These are phyloP conservation scores for Clarias fuscus DNA, from an alignment of 2,797 vertebrate genomes.

Conservation along the genomic window DNA sequence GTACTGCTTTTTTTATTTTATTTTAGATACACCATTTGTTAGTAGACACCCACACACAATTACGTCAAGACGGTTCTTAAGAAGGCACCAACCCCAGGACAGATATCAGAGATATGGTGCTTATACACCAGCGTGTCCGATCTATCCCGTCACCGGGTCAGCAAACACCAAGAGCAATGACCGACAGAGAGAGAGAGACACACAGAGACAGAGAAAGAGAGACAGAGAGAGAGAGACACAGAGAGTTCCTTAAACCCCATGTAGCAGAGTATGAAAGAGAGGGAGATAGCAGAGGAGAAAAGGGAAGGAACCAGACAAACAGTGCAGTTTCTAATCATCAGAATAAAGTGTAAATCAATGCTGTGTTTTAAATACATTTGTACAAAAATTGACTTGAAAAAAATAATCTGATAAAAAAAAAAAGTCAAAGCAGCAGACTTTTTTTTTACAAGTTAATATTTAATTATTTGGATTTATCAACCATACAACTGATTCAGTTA, in stretches of 20 bases:
- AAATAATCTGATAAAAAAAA: background rate
- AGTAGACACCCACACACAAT: background rate
- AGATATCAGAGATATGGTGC: background rate
- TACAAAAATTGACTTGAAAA: background rate
- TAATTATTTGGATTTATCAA: background rate
- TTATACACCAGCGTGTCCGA: background rate
- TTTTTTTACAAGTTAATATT: background rate
- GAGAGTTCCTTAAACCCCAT: background rate
- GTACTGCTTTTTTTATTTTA: too few relatives aligned
- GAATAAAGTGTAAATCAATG: background rate
- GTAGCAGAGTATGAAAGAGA: background rate
- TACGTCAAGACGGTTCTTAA: background rate
- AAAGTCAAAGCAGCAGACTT: background rate
- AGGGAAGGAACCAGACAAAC: background rate
- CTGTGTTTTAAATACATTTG: background rate
- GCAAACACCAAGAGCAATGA: background rate
- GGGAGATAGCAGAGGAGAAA: conserved; percentile 15
- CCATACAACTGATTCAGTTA: background rate
- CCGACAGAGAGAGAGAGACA: background rate
- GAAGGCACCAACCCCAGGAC: conserved; percentile 13
- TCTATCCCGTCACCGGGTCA: conserved; percentile 15
- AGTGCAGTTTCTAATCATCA: background rate
- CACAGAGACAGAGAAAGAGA: background rate
- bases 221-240: background rate
- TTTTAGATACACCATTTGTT: background rate